Evolutionary conservation across 2,888 invertebrate genomes (phyloP), one percentile per base, ranked within the genome.

Genomic region (Strigamia crassipes): DNA sequence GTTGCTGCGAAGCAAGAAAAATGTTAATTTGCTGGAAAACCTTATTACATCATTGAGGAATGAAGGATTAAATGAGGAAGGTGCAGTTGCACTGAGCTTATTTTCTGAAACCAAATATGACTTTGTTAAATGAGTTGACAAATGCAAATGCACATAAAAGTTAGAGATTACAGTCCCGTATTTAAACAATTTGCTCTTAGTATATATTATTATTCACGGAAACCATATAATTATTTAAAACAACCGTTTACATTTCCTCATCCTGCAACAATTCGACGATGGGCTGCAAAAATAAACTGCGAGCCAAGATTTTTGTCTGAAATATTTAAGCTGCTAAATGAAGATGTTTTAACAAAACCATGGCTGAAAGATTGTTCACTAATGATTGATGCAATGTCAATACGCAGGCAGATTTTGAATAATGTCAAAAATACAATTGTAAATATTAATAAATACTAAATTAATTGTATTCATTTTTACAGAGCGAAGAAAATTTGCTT

Each of bases 221-320:
- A 78, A 27, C 23, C 78, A n/a, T 78, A 78, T 31, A 78, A n/a
- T 21, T 78, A 78, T 13, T 21, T 78, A 27, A 78, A 31, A n/a
- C n/a, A n/a, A n/a, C n/a, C n/a, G n/a, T n/a, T n/a, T n/a, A n/a
- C n/a, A n/a, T 8, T 78, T n/a, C 78, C 78, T 23, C 78, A 78
- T 78, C 23, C n/a, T 6, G 8, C 5, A 6, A 27, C 31, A 23
- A 21, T 78, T 23, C 9, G 31, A 31, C 9, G 31, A 21, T 78
- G 78, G 78, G 9, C 23, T 6, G 27, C 23, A 78, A 23, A 10
- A 21, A 18, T 31, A n/a, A 18, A 78, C 8, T 21, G 78, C 31
- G 31, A 21, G 9, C 78, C 21, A 27, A 23, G 78, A 9, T 78
- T 78, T 27, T n/a, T 31, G 13, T 21, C 21, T 5, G 78, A 78